Percentiles rank a stretch among this genome's conserved stretches.
Conservation (phyloP, 2,888 invertebrate species). For the Tinea semifulvella region DNA sequence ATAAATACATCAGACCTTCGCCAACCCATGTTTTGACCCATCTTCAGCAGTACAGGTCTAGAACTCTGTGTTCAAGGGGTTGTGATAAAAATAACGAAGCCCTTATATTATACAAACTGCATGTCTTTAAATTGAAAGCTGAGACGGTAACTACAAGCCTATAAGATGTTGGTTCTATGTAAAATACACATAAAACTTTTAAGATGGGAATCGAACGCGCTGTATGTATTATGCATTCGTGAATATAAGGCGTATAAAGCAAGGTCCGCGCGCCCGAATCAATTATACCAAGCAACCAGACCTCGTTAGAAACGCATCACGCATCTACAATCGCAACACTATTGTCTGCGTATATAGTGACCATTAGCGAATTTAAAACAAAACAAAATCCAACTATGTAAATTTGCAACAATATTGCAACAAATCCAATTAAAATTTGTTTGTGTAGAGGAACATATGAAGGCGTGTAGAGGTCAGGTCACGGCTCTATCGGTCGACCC, state of each 20-base stretch:
- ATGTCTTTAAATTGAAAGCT: slow-evolving; percentile 18
- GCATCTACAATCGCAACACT: slow-evolving; percentile 56
- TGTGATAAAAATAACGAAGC: slow-evolving; percentile 15
- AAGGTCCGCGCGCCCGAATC: slow-evolving; percentile 44
- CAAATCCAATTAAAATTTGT: neutral
- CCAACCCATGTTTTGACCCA: too few species aligned
- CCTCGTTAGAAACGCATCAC: slow-evolving; percentile 67
- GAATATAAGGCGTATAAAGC: slow-evolving; percentile 62
- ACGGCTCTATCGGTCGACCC: slow-evolving; percentile 39
- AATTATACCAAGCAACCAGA: slow-evolving; percentile 48
- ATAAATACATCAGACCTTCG: too few species aligned
- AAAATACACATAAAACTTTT: slow-evolving; percentile 15
- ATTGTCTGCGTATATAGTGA: slow-evolving; percentile 1
- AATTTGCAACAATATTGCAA: neutral
- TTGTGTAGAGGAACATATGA: neutral
- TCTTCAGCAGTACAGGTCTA: too few species aligned
- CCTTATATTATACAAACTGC: slow-evolving; percentile 32
- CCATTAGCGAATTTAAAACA: neutral
- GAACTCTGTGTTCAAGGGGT: too few species aligned
- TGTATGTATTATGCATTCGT: slow-evolving; percentile 62
- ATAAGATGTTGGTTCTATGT: slow-evolving; percentile 5
- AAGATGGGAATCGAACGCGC: slow-evolving; percentile 30
- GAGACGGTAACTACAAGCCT: neutral
- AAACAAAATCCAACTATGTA: neutral
- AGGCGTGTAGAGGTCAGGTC: slow-evolving; percentile 31